Evolutionary conservation across 2,797 vertebrate genomes (phyloP), one percentile per base, ranked within the genome.

Genomic region (Rhinophrynus dorsalis): DNA sequence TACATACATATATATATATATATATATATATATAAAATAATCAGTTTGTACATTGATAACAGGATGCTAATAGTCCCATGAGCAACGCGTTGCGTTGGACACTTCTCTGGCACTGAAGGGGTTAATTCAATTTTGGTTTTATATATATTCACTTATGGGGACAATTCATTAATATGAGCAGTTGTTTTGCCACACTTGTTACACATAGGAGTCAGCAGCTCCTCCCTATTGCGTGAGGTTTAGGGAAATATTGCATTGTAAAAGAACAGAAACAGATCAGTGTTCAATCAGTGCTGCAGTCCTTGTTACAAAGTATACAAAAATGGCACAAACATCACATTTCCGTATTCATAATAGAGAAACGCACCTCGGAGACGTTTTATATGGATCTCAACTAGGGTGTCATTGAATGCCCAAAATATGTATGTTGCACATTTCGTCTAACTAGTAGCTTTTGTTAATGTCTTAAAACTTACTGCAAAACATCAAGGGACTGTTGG

Each of bases 291-390:
- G 79, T 68, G 80, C 79, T 74, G 68, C 74, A 35, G 60, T 69
- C 63, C 69, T 70, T 72, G 68, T 79, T 70, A 67, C 67, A 74
- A 70, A 74, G 76, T 67, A 54, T 62, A 42, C 69, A 63, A 55
- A 74, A 73, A 79, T 78, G 80, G 78, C 67, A 75, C 79, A 77
- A 74, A 60, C 76, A 74, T 82, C 63, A 50, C 10, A 11, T 30
- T 40, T 65, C 17, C 26, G 10, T 65, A 13, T 65, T 24, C 40
- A 13, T 38, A 60, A 5, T 76, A 60, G 20, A 48, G 15, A 30
- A 35, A 75, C 82, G 83, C 79, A 84, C 85, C 32, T 40, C 62
- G 37, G 17, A n/a, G 20, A 17, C 67, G 60, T 74, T 48, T 78
- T 77, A 18, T 50, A 5, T 27, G 30, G 45, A 9, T 50, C 47